A percentile compares a stretch with the other conserved stretches of the same genome.
Evolutionary conservation across 2,888 invertebrate genomes (phyloP).

Genomic region (Myopa testacea): DNA sequence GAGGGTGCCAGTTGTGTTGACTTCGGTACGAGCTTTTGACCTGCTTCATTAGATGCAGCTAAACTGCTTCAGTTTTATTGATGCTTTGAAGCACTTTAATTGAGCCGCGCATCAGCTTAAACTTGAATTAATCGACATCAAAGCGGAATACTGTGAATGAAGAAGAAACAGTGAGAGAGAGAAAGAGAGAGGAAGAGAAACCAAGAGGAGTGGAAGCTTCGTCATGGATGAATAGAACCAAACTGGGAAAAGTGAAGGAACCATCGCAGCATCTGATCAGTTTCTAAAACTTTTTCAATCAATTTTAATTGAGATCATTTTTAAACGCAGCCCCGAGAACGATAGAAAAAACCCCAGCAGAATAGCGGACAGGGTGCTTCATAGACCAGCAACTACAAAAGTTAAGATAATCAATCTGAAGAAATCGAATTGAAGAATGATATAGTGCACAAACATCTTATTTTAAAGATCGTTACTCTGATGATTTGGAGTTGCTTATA

Average conservation of each 20-base stretch:
- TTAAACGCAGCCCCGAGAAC: neutral
- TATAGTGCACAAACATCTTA: too few species aligned
- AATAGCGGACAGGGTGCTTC: too few species aligned
- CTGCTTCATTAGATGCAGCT: neutral
- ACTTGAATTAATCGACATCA: slow-evolving; percentile 29
- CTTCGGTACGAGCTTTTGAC: too few species aligned
- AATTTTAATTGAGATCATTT: slow-evolving; percentile 35
- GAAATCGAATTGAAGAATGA: too few species aligned
- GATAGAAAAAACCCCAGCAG: too few species aligned
- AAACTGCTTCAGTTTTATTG: neutral
- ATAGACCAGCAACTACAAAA: too few species aligned
- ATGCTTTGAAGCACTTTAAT: neutral
- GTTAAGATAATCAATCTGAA: too few species aligned
- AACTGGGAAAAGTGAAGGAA: neutral
- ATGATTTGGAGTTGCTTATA: too few species aligned
- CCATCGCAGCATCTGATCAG: slow-evolving; percentile 5
- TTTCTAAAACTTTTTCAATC: slow-evolving; percentile 33
- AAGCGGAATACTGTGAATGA: neutral
- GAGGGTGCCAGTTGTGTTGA: neutral
- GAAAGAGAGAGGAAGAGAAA: neutral
- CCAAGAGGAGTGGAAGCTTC: neutral
- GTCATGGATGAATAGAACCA: neutral
- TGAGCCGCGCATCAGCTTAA: neutral
- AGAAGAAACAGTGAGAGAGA: neutral
- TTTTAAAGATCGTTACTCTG: too few species aligned